phyloP scores from a whole-genome alignment of 2,797 vertebrate genomes.

The Anomalospiza imberbis region DNA sequence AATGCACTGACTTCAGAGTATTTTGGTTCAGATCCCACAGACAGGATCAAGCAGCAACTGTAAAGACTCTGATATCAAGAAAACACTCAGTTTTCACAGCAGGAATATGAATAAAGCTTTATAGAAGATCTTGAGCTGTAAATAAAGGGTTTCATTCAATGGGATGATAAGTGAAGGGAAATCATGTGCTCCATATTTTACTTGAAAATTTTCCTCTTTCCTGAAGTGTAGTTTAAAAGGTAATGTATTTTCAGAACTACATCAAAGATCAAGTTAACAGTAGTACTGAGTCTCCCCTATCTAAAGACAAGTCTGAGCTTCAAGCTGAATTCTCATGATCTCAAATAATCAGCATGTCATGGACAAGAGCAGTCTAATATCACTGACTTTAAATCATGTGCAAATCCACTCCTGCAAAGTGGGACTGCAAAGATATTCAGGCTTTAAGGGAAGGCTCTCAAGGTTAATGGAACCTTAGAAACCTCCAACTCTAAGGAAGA shows the following conservation, averaged over 20 bases:
- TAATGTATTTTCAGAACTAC: not conserved
- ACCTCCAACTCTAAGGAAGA: not conserved
- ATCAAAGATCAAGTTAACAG: not conserved
- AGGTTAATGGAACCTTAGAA: not conserved
- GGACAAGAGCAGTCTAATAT: not conserved
- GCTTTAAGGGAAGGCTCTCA: not conserved
- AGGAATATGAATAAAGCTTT: not conserved
- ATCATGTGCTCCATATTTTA: not conserved
- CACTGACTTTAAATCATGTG: not conserved
- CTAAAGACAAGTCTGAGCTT: not conserved
- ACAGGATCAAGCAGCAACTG: not conserved
- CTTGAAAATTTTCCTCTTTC: not conserved
- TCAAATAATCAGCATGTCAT: not conserved
- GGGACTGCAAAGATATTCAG: not conserved
- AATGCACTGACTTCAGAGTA: not conserved
- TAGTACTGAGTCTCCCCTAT: not conserved
- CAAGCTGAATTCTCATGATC: not conserved
- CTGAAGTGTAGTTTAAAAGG: not conserved
- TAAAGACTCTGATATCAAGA: not conserved
- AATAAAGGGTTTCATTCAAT: not conserved
- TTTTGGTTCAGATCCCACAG: not conserved
- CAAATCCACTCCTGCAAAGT: not conserved
- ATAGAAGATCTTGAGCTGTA: not conserved
- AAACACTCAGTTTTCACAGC: not conserved
- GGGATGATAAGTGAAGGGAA: not conserved